phyloP scores from a whole-genome alignment of 2,797 vertebrate species.

The Meriones psammophilus region DNA sequence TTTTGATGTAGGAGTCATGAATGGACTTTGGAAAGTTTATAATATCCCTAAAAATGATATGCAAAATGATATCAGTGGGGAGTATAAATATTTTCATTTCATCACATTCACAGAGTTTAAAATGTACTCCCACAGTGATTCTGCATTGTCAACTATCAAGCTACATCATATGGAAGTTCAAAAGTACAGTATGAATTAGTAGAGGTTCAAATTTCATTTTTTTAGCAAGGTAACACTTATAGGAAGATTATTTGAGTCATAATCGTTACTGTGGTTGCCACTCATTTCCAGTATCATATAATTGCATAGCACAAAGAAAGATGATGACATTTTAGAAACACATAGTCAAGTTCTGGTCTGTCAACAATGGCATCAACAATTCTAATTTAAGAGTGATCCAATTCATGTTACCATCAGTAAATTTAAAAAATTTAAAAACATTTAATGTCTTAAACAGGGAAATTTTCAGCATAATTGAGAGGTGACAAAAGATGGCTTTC shows the following conservation, averaged over 20 bases:
- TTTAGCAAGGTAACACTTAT: constrained; percentile 34
- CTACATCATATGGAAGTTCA: background rate
- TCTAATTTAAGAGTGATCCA: constrained; percentile 40
- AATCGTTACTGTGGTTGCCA: background rate
- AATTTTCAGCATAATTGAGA: background rate
- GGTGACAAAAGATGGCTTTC: constrained; percentile 36
- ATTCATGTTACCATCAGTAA: constrained; percentile 38
- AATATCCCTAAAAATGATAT: constrained; percentile 17
- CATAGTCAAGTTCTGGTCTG: constrained; percentile 42
- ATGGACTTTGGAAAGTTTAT: background rate
- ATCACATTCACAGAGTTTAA: background rate
- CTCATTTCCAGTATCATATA: constrained; percentile 21
- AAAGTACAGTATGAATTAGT: constrained; percentile 30
- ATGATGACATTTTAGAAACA: constrained; percentile 31
- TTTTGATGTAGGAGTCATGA: background rate
- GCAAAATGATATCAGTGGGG: background rate
- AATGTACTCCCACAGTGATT: background rate
- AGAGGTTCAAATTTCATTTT: constrained; percentile 19
- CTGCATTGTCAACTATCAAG: background rate
- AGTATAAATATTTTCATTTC: background rate
- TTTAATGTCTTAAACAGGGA: constrained; percentile 24
- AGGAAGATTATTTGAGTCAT: background rate
- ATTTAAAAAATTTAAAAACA: constrained; percentile 24
- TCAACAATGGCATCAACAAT: constrained; percentile 45
- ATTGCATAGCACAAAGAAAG: background rate